phyloP scores from a whole-genome alignment of 1,140 invertebrate species.

The Reticulitermes speratus region DNA sequence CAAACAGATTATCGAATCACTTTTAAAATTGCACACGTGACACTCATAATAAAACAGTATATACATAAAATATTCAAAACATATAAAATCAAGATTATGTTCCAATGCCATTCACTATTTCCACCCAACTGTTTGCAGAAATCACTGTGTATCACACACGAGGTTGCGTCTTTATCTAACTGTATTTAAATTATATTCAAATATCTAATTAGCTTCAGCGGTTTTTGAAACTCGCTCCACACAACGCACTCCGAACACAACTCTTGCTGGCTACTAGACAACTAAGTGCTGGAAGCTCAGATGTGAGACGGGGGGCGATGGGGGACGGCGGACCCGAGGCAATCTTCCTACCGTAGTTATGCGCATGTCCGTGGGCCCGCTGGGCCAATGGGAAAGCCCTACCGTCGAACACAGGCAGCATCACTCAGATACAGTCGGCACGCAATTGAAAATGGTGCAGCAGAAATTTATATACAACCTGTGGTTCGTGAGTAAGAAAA shows the following conservation, averaged over 20 bases:
- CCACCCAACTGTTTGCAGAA: neutral
- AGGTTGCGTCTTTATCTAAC: neutral
- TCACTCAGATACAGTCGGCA: neutral
- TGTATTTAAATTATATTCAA: neutral
- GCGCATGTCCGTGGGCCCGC: neutral
- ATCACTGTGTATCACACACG: neutral
- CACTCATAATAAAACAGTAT: neutral
- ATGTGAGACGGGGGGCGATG: neutral
- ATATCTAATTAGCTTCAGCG: neutral
- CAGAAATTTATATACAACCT: too few species aligned
- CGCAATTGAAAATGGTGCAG: neutral
- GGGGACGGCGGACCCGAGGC: neutral
- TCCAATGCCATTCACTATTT: neutral
- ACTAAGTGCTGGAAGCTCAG: neutral
- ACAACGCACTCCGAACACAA: neutral
- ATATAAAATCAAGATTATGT: too few species aligned
- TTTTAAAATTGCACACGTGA: neutral
- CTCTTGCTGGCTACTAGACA: neutral
- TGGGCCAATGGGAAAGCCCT: conserved; percentile 12
- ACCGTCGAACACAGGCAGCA: neutral
- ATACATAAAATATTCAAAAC: too few species aligned
- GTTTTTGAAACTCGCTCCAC: conserved; percentile 12
- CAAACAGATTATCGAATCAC: neutral
- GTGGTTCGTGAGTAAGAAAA: too few species aligned
- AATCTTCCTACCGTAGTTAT: conserved; percentile 1